Evolutionary conservation across 2,888 invertebrate species (phyloP).

Genomic region (Ischnus inquisitorius): DNA sequence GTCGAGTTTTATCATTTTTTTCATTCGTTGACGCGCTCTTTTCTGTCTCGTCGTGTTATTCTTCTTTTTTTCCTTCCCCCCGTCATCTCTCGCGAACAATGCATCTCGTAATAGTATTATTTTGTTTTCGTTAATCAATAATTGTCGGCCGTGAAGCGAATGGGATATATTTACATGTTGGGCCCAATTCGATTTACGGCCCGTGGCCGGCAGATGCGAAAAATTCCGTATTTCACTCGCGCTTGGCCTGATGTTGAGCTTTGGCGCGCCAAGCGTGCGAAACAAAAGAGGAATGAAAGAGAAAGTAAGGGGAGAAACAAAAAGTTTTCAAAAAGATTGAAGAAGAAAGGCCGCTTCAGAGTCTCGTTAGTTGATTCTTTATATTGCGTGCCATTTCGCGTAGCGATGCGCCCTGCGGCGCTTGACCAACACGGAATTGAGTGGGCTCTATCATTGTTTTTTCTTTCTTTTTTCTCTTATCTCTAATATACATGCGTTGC

Average conservation of each 20-base stretch:
- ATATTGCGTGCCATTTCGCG: conserved; percentile 51
- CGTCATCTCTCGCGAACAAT: conserved; percentile 47
- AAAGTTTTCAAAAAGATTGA: background rate
- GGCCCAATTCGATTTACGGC: conserved; percentile 55
- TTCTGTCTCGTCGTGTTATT: background rate
- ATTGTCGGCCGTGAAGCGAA: conserved; percentile 60
- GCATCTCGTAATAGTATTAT: conserved; percentile 41
- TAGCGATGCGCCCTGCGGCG: conserved; percentile 40
- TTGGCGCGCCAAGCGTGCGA: conserved; percentile 66
- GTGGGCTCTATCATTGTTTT: background rate
- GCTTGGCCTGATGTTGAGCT: conserved; percentile 64
- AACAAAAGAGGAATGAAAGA: conserved; percentile 10
- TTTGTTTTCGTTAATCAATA: conserved; percentile 59
- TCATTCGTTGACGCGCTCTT: conserved; percentile 31
- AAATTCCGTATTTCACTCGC: conserved; percentile 41
- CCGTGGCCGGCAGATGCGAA: conserved; percentile 51
- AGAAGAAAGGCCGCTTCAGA: conserved; percentile 41
- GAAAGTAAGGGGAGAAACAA: background rate
- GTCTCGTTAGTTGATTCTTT: conserved; percentile 26
- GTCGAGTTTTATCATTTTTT: conserved; percentile 58
- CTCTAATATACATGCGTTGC: conserved; percentile 60
- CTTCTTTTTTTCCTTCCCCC: background rate
- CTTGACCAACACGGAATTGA: conserved; percentile 36
- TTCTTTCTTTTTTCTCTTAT: conserved; percentile 46
- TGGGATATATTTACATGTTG: conserved; percentile 64